Evolutionary conservation across 2,113 vertebrate species (phyloP).

Genomic region (Brachionichthys hirsutus): DNA sequence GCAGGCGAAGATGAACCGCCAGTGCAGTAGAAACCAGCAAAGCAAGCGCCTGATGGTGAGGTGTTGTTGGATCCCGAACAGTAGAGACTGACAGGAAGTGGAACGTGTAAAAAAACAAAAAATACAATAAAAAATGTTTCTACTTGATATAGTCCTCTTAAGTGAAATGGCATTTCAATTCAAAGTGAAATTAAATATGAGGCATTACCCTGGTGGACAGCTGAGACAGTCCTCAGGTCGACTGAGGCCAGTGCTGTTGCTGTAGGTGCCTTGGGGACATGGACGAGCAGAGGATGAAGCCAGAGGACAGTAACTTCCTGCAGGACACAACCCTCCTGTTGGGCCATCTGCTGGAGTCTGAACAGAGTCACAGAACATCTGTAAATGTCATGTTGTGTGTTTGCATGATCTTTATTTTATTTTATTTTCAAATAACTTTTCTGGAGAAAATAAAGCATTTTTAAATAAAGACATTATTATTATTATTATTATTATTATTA

Average conservation of each 20-base stretch:
- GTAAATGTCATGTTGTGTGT: not conserved
- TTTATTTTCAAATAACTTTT: no score
- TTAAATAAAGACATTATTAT: no score
- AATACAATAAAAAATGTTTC: not conserved
- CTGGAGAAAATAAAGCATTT: no score
- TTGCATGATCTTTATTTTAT: no score
- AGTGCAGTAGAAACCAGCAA: slow-evolving; percentile 84
- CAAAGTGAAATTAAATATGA: not conserved
- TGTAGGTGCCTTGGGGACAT: slow-evolving; percentile 86
- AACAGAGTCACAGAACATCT: slow-evolving; percentile 4
- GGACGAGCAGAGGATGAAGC: slow-evolving; percentile 76
- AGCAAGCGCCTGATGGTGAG: slow-evolving; percentile 80
- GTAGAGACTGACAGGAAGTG: slow-evolving; percentile 68
- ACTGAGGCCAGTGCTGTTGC: slow-evolving; percentile 78
- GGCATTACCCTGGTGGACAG: slow-evolving; percentile 84
- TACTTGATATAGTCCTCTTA: not conserved
- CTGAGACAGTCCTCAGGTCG: slow-evolving; percentile 74
- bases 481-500: no score
- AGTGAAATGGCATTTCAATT: slow-evolving; percentile 3
- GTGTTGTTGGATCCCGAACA: slow-evolving; percentile 80
- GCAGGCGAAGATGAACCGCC: slow-evolving; percentile 77
- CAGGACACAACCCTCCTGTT: slow-evolving; percentile 81
- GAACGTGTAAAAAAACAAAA: not conserved
- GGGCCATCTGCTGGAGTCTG: slow-evolving; percentile 81
- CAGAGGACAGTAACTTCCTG: slow-evolving; percentile 81